Evolutionary conservation across 2,113 vertebrate genomes (phyloP).

Genomic region (Pelvicachromis taeniatus): DNA sequence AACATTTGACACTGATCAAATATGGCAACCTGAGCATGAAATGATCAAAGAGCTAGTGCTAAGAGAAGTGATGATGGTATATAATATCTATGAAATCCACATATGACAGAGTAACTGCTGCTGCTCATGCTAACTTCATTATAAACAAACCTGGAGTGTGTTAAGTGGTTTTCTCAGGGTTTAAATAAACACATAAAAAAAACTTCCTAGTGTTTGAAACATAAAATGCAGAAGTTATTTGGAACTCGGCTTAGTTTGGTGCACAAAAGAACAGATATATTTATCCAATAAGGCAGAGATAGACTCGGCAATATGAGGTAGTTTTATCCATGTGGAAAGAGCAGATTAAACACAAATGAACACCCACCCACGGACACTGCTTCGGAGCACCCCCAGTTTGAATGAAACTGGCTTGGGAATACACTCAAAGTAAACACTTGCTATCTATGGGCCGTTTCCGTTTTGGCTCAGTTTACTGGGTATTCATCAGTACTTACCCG

Average conservation of each 20-base stretch:
- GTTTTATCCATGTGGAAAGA: background rate
- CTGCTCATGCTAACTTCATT: background rate
- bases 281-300: background rate
- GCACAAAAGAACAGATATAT: background rate
- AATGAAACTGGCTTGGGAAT: background rate
- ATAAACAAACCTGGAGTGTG: background rate
- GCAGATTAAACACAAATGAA: background rate
- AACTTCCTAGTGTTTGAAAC: background rate
- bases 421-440: constrained; percentile 15
- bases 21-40: background rate
- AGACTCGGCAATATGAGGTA: background rate
- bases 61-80: background rate
- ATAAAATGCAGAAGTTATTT: background rate
- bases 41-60: background rate
- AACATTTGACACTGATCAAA: background rate
- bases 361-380: background rate
- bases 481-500: constrained; percentile 37
- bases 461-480: constrained; percentile 10
- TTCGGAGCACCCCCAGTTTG: background rate
- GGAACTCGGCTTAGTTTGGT: background rate
- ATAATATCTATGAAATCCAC: background rate
- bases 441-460: constrained; percentile 53
- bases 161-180: background rate
- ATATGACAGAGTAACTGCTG: background rate
- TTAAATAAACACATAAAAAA: background rate